Evolutionary conservation across 2,888 invertebrate species (phyloP).

Genomic region (Pterostichus madidus): DNA sequence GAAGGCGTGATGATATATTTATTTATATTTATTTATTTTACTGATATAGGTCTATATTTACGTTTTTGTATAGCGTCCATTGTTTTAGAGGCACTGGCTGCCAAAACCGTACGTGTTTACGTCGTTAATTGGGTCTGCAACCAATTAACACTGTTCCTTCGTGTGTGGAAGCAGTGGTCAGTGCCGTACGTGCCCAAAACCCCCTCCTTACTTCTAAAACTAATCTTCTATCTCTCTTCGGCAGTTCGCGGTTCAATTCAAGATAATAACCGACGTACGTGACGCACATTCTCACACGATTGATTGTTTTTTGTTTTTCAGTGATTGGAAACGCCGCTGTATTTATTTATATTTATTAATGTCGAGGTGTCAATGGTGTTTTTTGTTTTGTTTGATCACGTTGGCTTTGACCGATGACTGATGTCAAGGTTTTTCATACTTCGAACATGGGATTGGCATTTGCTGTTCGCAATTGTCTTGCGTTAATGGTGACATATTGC

Average conservation of each 20-base stretch:
- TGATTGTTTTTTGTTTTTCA: slow-evolving; percentile 21
- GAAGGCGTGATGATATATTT: no score
- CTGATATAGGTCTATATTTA: no score
- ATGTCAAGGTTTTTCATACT: neutral
- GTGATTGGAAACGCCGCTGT: slow-evolving; percentile 27
- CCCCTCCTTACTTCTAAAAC: neutral
- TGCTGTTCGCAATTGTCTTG: no score
- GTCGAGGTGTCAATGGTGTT: slow-evolving; percentile 21
- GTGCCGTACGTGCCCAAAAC: slow-evolving; percentile 17
- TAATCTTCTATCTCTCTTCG: neutral
- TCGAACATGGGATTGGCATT: no score
- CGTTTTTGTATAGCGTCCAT: no score
- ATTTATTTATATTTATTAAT: slow-evolving; percentile 28
- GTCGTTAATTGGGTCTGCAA: slow-evolving; percentile 14
- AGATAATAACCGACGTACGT: slow-evolving; percentile 12
- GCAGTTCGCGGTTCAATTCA: neutral
- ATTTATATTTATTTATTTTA: no score
- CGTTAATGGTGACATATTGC: no score
- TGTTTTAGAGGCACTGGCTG: neutral
- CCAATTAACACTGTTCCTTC: slow-evolving; percentile 31
- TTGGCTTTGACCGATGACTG: slow-evolving; percentile 24
- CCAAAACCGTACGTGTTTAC: slow-evolving; percentile 11
- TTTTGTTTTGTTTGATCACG: slow-evolving; percentile 38
- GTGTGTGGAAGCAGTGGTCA: slow-evolving; percentile 22
- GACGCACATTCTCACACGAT: slow-evolving; percentile 16